A percentile compares a stretch with the other conserved stretches of the same genome.
phyloP scores from a whole-genome alignment of 2,113 vertebrate species.

The Urocynchramus pylzowi region DNA sequence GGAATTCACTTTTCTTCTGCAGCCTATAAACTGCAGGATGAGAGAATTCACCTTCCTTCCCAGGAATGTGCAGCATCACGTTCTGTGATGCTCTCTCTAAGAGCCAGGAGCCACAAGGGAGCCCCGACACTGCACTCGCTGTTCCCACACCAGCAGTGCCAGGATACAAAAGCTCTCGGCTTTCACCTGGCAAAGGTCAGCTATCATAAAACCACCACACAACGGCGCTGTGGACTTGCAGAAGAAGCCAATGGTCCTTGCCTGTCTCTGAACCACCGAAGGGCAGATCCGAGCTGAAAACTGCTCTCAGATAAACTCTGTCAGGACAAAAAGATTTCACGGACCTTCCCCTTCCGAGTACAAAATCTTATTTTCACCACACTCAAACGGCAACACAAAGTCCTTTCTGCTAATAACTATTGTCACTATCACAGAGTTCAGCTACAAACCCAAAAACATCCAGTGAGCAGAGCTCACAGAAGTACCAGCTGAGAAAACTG shows the following conservation, averaged over 20 bases:
- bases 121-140: fast-evolving
- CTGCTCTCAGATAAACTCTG: neutral
- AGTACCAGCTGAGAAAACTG: neutral
- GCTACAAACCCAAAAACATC: neutral
- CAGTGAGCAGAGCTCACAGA: neutral
- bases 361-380: neutral
- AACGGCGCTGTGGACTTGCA: neutral
- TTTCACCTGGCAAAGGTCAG: fast-evolving
- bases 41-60: fast-evolving
- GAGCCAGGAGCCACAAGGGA: neutral
- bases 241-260: neutral
- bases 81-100: neutral
- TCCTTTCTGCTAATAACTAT: neutral
- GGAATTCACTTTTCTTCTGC: neutral
- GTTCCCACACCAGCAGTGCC: neutral
- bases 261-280: fast-evolving
- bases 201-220: neutral
- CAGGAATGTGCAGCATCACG: neutral
- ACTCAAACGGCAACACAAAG: fast-evolving
- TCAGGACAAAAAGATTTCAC: neutral
- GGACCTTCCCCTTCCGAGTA: neutral
- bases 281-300: neutral
- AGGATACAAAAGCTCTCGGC: neutral
- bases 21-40: neutral
- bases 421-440: neutral